Conservation (phyloP, 2,888 invertebrate species). For the Drosophila ezoana region DNA sequence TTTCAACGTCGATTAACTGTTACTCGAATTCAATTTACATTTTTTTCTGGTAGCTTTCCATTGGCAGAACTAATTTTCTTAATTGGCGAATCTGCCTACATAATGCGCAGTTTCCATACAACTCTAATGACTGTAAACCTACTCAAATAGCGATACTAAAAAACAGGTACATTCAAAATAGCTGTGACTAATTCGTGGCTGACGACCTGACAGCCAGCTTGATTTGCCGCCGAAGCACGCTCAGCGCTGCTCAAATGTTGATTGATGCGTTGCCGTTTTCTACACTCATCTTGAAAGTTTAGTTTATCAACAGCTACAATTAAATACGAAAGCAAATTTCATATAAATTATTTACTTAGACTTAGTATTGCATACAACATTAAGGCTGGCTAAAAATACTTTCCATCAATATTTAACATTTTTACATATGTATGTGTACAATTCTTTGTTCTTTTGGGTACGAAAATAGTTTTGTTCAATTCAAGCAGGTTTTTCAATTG, state of each 20-base stretch:
- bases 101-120: conserved; percentile 12
- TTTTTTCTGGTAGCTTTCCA: background rate
- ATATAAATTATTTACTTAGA: too few species aligned
- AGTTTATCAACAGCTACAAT: background rate
- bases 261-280: background rate
- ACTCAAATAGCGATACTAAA: background rate
- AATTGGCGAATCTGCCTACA: background rate
- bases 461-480: too few species aligned
- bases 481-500: too few species aligned
- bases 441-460: background rate
- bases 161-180: conserved; percentile 12
- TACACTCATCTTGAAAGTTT: background rate
- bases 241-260: background rate
- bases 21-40: conserved; percentile 5
- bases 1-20: conserved; percentile 11
- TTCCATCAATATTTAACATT: too few species aligned
- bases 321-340: too few species aligned
- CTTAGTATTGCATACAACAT: too few species aligned
- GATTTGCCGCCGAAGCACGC: conserved; percentile 40
- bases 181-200: conserved; percentile 44
- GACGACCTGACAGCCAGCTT: conserved; percentile 26
- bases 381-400: too few species aligned
- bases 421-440: background rate
- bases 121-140: conserved; percentile 4
- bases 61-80: background rate